These are phyloP conservation scores for Pelodytes ibericus DNA, from an alignment of 2,797 vertebrate genomes.

Conservation along the genomic window DNA sequence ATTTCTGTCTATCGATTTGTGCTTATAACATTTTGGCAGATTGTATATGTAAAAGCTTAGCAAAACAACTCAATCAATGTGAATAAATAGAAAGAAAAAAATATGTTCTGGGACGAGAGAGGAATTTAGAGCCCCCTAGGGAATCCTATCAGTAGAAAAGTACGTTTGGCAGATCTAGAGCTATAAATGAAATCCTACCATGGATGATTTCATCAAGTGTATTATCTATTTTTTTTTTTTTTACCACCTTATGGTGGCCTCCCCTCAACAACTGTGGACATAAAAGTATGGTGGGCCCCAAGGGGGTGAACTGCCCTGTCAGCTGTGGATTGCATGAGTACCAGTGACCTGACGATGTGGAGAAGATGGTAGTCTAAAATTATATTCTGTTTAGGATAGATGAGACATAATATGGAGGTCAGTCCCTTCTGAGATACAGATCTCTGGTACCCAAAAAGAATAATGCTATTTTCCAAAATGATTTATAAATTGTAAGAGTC, in stretches of 20 bases:
- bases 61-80: slow-evolving; percentile 46
- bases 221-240: slow-evolving; percentile 7
- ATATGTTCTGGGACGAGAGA: slow-evolving; percentile 36
- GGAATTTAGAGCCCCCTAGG: slow-evolving; percentile 22
- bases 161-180: slow-evolving; percentile 24
- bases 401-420: too few species aligned
- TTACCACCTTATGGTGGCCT: slow-evolving; percentile 34
- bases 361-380: too few species aligned
- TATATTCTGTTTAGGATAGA: too few species aligned
- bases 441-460: too few species aligned
- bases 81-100: slow-evolving; percentile 43
- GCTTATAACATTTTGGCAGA: slow-evolving; percentile 26
- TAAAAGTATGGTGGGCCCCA: too few species aligned
- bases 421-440: too few species aligned
- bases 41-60: slow-evolving; percentile 41
- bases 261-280: too few species aligned
- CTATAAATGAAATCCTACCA: slow-evolving; percentile 14
- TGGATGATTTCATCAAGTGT: slow-evolving; percentile 33
- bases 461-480: too few species aligned
- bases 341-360: too few species aligned
- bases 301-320: too few species aligned
- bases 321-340: too few species aligned
- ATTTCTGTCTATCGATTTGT: slow-evolving; percentile 42
- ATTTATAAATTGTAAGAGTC: too few species aligned
- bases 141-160: slow-evolving; percentile 34